phyloP scores from a whole-genome alignment of 2,797 vertebrate genomes.

The Macroramphosus scolopax region DNA sequence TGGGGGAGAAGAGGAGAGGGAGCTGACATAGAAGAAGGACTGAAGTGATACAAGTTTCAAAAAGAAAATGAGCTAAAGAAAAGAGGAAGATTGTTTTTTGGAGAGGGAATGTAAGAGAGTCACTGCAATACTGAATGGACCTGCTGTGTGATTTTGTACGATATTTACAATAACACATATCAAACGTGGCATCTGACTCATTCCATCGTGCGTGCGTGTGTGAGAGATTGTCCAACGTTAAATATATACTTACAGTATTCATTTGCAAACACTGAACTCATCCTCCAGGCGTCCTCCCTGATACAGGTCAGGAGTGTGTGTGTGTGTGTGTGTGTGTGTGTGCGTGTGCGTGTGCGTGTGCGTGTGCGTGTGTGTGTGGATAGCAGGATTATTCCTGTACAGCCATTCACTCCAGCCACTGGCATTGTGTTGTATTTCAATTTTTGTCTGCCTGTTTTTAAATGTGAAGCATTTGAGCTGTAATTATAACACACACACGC shows the following conservation, averaged over 20 bases:
- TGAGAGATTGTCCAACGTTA: slow-evolving; percentile 25
- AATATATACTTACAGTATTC: slow-evolving; percentile 32
- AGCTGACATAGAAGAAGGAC: slow-evolving; percentile 64
- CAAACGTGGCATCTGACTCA: slow-evolving; percentile 39
- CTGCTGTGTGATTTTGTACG: slow-evolving; percentile 52
- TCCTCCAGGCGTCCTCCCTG: slow-evolving; percentile 30
- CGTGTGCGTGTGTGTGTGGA: not conserved
- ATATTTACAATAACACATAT: slow-evolving; percentile 50
- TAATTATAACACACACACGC: no score
- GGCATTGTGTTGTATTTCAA: slow-evolving; percentile 34
- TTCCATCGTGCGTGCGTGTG: slow-evolving; percentile 31
- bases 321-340: slow-evolving; percentile 2
- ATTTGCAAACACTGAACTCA: slow-evolving; percentile 29
- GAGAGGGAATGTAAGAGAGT: slow-evolving; percentile 32
- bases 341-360: not conserved
- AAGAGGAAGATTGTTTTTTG: slow-evolving; percentile 38
- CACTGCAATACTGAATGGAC: slow-evolving; percentile 49
- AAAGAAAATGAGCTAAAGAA: slow-evolving; percentile 14
- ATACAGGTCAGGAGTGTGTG: slow-evolving; percentile 32
- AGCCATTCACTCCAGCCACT: slow-evolving; percentile 35
- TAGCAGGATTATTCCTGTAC: slow-evolving; percentile 33
- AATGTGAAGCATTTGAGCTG: slow-evolving; percentile 5
- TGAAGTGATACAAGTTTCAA: slow-evolving; percentile 6
- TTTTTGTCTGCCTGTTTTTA: slow-evolving; percentile 20
- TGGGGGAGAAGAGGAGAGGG: slow-evolving; percentile 56